Evolutionary conservation across 2,797 vertebrate species (phyloP).

Genomic region (Megaceryle alcyon): DNA sequence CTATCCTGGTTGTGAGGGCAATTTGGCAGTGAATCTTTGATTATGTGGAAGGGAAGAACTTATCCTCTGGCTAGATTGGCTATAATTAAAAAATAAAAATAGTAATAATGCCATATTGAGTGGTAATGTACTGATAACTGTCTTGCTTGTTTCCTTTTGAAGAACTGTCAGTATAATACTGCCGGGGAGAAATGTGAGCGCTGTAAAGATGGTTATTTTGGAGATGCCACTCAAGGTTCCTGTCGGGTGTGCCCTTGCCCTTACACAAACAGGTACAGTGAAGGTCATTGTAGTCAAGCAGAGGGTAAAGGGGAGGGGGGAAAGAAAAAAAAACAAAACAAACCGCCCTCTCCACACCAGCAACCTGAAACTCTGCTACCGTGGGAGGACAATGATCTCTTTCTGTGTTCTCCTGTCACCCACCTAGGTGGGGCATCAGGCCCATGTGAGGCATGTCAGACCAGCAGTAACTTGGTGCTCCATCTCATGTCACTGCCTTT

Average conservation of each 20-base stretch:
- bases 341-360: too few species aligned
- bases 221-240: slow-evolving; percentile 79
- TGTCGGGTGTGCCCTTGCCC: slow-evolving; percentile 91
- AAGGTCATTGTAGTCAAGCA: not conserved
- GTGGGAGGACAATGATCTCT: not conserved
- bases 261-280: slow-evolving; percentile 86
- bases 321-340: not conserved
- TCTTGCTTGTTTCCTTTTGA: slow-evolving; percentile 44
- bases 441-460: not conserved
- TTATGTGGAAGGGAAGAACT: not conserved
- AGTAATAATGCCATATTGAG: not conserved
- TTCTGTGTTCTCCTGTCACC: not conserved
- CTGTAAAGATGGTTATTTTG: slow-evolving; percentile 91
- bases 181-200: slow-evolving; percentile 89
- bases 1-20: not conserved
- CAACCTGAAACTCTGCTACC: not conserved
- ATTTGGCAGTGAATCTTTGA: not conserved
- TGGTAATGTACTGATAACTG: not conserved
- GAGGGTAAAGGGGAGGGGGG: not conserved
- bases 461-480: not conserved
- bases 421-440: not conserved
- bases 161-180: slow-evolving; percentile 91
- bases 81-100: not conserved
- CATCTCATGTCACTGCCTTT: not conserved
- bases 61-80: not conserved